Base-by-base conservation (phyloP, 2,113 vertebrate species). In the Psilopsiagon aymara region DNA sequence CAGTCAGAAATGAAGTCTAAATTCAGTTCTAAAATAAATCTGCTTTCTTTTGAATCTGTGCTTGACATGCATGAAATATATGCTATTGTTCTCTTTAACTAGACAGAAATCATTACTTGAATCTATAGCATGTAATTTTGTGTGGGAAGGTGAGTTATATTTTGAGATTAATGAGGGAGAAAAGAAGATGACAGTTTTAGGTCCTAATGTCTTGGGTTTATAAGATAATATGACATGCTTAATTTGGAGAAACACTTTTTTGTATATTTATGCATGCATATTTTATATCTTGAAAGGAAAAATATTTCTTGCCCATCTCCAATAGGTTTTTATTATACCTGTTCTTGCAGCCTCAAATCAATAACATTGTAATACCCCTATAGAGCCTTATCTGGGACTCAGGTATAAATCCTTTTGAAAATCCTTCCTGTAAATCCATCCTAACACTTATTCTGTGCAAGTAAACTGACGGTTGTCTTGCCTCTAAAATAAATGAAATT, bases 91-190 rank as follows among this genome's bases (percentile, higher is more conserved):
- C 68, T 91, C 55, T 92, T 92, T 94, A 94, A 84, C 88, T 39
- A 96, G 86, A 93, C 71, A 94, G 92, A 93, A 86, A 78, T 92
- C 79, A 88, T 95, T 93, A 90, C 73, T 83, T 92, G 80, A 94
- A 95, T 94, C 49, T 92, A 81, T 74, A 86, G 82, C 76, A 81
- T 41, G 55, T 81, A 94, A 86, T 95, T 92, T 92, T 86, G 51
- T 70, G 25, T 76, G 74, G 68, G 83, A 93, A 88, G 18, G n/a
- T 63, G 64, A 94, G n/a, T 86, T 92, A 70, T 88, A 86, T 88
- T 94, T 92, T 67, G 51, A 86, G 86, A 93, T 93, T 96, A 95
- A 94, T 92, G 91, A 92, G 37, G 53, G 24, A 93, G 76, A 92
- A 90, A 88, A 90, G 53, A 93, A 86, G 49, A 8, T 88, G 88